Percentiles rank a stretch among this genome's conserved stretches.
phyloP scores from a whole-genome alignment of 2,797 vertebrate genomes.

The Cyclopterus lumpus region DNA sequence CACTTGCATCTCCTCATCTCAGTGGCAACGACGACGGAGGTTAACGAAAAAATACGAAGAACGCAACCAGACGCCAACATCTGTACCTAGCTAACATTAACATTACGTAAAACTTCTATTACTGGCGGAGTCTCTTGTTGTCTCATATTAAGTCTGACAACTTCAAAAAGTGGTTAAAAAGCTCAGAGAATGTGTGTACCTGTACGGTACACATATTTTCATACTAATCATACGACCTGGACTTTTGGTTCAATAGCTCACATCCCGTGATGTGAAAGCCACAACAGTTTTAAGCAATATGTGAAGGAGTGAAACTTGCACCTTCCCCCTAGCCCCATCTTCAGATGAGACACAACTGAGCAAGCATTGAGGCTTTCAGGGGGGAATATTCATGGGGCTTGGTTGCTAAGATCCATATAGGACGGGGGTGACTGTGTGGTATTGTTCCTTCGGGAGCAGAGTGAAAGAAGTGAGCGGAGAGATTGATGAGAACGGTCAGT shows the following conservation, averaged over 20 bases:
- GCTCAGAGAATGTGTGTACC: not conserved
- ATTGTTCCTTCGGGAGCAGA: slow-evolving; percentile 60
- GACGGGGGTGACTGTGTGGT: slow-evolving; percentile 65
- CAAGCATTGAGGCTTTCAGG: slow-evolving; percentile 41
- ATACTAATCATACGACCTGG: not conserved
- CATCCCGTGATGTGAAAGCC: not conserved
- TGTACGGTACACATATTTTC: not conserved
- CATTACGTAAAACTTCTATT: not conserved
- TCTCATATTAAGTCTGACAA: not conserved
- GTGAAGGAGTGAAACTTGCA: not conserved
- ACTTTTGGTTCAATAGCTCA: not conserved
- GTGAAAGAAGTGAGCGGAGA: slow-evolving; percentile 71
- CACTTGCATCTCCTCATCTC: not conserved
- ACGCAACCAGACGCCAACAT: not conserved
- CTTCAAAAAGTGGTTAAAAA: not conserved
- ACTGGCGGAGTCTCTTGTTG: not conserved
- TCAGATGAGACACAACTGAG: slow-evolving; percentile 30
- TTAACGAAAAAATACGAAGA: not conserved
- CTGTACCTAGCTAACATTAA: not conserved
- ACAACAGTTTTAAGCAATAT: not conserved
- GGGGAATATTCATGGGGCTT: slow-evolving; percentile 54
- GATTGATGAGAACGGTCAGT: slow-evolving; percentile 80
- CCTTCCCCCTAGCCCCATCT: not conserved
- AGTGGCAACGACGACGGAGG: not conserved
- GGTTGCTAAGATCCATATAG: slow-evolving; percentile 81